Evolutionary conservation across 2,888 invertebrate genomes (phyloP).

Genomic region (Troglohyphantes excavatus): DNA sequence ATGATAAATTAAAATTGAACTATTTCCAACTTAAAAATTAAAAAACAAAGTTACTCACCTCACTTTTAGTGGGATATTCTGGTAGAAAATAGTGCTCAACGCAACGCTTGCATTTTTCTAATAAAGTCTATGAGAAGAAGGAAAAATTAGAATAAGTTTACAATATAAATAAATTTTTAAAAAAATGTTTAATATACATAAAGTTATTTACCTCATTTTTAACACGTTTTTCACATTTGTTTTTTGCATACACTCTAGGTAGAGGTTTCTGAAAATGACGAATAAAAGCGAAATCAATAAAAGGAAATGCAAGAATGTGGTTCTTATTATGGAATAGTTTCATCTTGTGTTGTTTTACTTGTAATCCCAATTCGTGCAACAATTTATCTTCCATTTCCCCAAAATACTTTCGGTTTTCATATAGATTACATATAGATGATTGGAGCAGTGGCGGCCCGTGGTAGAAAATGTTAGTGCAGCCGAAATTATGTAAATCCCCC

Average conservation of each 20-base stretch:
- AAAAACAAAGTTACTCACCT: conserved; percentile 43
- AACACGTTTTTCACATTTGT: conserved; percentile 62
- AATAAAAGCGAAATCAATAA: too few species aligned
- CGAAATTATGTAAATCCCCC: too few species aligned
- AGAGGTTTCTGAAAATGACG: conserved; percentile 61
- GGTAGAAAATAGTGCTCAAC: conserved; percentile 61
- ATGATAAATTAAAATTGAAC: not conserved
- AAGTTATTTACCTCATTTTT: conserved; percentile 62
- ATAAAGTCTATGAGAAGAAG: conserved; percentile 18
- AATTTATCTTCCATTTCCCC: too few species aligned
- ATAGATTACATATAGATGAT: too few species aligned
- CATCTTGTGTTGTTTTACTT: too few species aligned
- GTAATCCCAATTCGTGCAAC: too few species aligned
- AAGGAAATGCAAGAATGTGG: too few species aligned
- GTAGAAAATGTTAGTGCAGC: too few species aligned
- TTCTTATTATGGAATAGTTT: too few species aligned
- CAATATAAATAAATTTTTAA: conserved; percentile 11
- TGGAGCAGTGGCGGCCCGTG: too few species aligned
- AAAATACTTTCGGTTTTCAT: too few species aligned
- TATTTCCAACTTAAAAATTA: not conserved
- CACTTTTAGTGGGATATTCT: conserved; percentile 60
- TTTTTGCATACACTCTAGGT: conserved; percentile 63
- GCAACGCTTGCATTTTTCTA: conserved; percentile 60
- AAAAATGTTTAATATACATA: not conserved
- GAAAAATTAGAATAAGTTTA: not conserved